Conservation (phyloP, 2,888 invertebrate genomes). For the Eupithecia inturbata region DNA sequence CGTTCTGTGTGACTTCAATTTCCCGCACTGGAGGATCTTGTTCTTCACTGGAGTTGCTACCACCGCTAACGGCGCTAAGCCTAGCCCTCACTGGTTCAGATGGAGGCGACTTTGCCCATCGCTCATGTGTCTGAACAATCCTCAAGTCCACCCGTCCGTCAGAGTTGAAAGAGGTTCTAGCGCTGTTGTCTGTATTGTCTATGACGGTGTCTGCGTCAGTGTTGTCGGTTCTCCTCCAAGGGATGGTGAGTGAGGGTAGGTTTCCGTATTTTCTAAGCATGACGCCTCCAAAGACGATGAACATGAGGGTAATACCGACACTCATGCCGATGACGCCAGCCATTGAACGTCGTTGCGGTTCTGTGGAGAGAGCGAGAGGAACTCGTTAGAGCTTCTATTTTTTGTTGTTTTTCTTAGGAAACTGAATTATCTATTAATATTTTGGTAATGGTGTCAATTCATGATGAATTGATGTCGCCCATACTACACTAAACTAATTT, state of each 20-base stretch:
- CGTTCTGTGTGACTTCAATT: neutral
- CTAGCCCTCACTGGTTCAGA: constrained; percentile 1
- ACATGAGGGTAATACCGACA: constrained; percentile 52
- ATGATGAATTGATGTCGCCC: no score
- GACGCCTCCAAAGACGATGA: constrained; percentile 52
- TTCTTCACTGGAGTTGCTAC: constrained; percentile 11
- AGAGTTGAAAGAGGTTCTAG: neutral
- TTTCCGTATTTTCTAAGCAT: constrained; percentile 55
- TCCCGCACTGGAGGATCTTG: neutral
- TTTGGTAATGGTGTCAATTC: no score
- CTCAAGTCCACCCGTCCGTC: neutral
- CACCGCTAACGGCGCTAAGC: constrained; percentile 21
- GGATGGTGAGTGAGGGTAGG: constrained; percentile 6
- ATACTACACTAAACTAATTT: no score
- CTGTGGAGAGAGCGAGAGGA: constrained; percentile 44
- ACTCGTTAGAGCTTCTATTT: neutral
- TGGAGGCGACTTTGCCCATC: neutral
- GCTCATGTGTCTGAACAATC: neutral
- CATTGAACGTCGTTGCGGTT: constrained; percentile 42
- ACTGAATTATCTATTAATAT: neutral
- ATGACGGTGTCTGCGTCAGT: constrained; percentile 14
- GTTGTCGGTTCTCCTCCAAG: constrained; percentile 31
- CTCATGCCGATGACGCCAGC: constrained; percentile 66
- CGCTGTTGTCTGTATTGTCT: neutral
- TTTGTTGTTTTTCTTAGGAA: neutral